These are phyloP conservation scores for Brachyhypopomus gauderio DNA, from an alignment of 2,113 vertebrate species.

Conservation along the genomic window DNA sequence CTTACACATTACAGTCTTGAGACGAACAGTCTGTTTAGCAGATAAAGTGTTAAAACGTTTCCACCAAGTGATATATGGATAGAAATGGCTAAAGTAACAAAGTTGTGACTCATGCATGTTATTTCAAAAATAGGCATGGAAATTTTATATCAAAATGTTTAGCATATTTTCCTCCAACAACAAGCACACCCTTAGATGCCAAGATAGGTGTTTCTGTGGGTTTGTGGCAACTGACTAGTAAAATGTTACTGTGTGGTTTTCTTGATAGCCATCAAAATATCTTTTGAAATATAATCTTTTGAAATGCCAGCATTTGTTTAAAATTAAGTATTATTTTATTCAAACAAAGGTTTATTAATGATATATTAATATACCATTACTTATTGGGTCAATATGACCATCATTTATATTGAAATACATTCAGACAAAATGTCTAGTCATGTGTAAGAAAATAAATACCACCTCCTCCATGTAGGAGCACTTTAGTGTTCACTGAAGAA, in stretches of 20 bases:
- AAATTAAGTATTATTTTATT: background rate
- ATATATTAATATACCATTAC: background rate
- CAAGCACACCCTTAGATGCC: constrained; percentile 35
- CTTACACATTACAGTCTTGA: background rate
- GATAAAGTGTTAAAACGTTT: background rate
- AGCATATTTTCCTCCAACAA: constrained; percentile 36
- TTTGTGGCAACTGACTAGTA: background rate
- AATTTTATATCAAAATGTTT: constrained; percentile 33
- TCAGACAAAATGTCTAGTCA: background rate
- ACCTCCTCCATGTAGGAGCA: constrained; percentile 28
- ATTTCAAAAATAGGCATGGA: constrained; percentile 37
- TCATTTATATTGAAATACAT: background rate
- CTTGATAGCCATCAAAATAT: constrained; percentile 1
- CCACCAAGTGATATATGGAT: background rate
- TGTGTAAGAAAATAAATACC: constrained; percentile 47
- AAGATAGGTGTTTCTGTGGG: constrained; percentile 14
- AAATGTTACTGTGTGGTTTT: background rate
- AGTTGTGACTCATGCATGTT: constrained; percentile 27
- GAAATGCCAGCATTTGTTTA: background rate
- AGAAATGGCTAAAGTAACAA: background rate
- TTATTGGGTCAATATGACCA: constrained; percentile 46
- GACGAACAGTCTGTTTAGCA: background rate
- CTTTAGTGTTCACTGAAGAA: constrained; percentile 48
- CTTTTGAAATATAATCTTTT: no score
- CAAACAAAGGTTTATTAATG: constrained; percentile 6